Evolutionary conservation across 2,888 invertebrate species (phyloP).

Genomic region (Tipula lateralis): DNA sequence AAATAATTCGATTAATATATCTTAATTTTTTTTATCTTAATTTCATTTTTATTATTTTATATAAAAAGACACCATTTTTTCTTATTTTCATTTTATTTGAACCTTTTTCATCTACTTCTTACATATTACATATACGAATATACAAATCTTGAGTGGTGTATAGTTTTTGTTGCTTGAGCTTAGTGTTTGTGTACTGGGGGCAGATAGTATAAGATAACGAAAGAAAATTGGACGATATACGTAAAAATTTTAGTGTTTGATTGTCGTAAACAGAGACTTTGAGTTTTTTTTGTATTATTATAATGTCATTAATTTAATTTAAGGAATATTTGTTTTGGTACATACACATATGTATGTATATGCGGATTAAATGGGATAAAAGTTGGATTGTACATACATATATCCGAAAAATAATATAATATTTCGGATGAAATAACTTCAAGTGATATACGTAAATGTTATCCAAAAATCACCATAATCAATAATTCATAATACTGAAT

Average conservation of each 20-base stretch:
- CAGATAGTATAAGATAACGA: background rate
- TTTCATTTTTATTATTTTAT: slow-evolving; percentile 19
- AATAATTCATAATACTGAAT: background rate
- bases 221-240: background rate
- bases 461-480: background rate
- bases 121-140: background rate
- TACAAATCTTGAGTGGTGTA: background rate
- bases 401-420: no score
- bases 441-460: background rate
- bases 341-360: background rate
- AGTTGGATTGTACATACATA: background rate
- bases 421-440: background rate
- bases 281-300: background rate
- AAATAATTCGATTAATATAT: slow-evolving; percentile 24
- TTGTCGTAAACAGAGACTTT: slow-evolving; percentile 7
- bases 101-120: background rate
- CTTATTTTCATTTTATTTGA: background rate
- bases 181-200: background rate
- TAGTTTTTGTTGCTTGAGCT: background rate
- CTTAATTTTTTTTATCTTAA: slow-evolving; percentile 24
- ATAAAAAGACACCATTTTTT: background rate
- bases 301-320: slow-evolving; percentile 15
- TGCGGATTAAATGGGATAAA: background rate
- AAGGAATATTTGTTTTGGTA: background rate
- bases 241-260: slow-evolving; percentile 19